phyloP scores from a whole-genome alignment of 1,140 invertebrate species.

The Trichogramma pretiosum region DNA sequence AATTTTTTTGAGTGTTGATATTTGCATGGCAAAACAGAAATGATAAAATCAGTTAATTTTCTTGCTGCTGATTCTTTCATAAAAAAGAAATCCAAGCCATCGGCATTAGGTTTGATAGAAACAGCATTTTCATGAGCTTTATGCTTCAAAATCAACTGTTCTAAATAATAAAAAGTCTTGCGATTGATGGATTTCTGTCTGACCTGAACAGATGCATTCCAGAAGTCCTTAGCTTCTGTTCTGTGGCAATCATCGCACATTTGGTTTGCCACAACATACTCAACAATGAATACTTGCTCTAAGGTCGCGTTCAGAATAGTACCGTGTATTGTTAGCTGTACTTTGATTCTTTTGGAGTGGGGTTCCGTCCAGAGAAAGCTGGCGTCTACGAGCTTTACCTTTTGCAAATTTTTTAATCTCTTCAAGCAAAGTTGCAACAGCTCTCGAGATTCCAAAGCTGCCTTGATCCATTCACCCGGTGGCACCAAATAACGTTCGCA shows the following conservation, averaged over 20 bases:
- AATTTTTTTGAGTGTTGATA: constrained; percentile 88
- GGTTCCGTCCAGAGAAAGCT: constrained; percentile 98
- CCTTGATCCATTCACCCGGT: constrained; percentile 82
- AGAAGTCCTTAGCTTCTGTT: constrained; percentile 94
- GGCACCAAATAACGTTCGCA: constrained; percentile 94
- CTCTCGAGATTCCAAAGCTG: constrained; percentile 86
- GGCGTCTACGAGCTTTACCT: constrained; percentile 88
- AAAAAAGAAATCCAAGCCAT: constrained; percentile 95
- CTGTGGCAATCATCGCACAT: constrained; percentile 98
- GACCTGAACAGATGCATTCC: constrained; percentile 84
- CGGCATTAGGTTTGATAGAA: constrained; percentile 88
- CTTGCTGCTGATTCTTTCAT: constrained; percentile 80
- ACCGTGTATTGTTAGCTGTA: constrained; percentile 91
- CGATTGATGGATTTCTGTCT: constrained; percentile 85
- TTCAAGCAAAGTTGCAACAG: constrained; percentile 87
- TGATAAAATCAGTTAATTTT: constrained; percentile 93
- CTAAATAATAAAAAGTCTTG: constrained; percentile 97
- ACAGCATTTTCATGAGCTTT: constrained; percentile 85
- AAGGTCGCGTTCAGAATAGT: constrained; percentile 77
- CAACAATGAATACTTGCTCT: constrained; percentile 90
- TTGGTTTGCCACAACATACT: constrained; percentile 83
- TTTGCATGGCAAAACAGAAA: constrained; percentile 78
- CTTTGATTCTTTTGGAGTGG: constrained; percentile 94
- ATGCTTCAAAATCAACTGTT: constrained; percentile 94
- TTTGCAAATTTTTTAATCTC: constrained; percentile 84